Evolutionary conservation across 1,140 invertebrate genomes (phyloP).

Genomic region (Drosophila nebulosa): DNA sequence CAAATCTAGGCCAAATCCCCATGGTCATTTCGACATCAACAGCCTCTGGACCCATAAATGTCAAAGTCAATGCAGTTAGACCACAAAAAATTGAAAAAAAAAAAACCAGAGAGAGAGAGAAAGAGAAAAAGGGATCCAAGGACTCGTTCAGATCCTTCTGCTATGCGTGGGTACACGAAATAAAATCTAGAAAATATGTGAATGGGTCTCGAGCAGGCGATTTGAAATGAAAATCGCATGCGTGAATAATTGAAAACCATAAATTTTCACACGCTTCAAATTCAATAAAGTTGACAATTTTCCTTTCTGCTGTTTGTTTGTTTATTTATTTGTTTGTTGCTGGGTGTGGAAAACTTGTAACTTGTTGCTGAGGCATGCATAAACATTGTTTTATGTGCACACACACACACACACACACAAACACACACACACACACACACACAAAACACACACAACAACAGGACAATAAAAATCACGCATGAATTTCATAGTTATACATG

Average conservation of each 20-base stretch:
- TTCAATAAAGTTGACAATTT: constrained; percentile 76
- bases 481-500: constrained; percentile 67
- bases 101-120: too few relatives aligned
- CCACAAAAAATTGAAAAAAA: constrained; percentile 10
- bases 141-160: constrained; percentile 27
- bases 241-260: constrained; percentile 71
- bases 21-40: constrained; percentile 13
- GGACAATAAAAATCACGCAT: constrained; percentile 77
- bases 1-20: constrained; percentile 8
- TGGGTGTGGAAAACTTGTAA: constrained; percentile 42
- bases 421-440: constrained; percentile 46
- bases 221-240: constrained; percentile 23
- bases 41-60: constrained; percentile 53
- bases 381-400: constrained; percentile 75
- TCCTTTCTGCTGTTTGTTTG: not conserved
- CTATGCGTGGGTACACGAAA: constrained; percentile 10
- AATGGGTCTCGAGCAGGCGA: constrained; percentile 9
- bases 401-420: constrained; percentile 31
- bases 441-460: constrained; percentile 42
- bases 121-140: constrained; percentile 16
- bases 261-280: constrained; percentile 73
- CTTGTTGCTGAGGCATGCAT: constrained; percentile 69
- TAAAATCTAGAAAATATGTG: constrained; percentile 41
- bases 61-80: constrained; percentile 72
- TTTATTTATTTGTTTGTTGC: not conserved